phyloP scores from a whole-genome alignment of 2,113 vertebrate species.

The Edolisoma coerulescens region DNA sequence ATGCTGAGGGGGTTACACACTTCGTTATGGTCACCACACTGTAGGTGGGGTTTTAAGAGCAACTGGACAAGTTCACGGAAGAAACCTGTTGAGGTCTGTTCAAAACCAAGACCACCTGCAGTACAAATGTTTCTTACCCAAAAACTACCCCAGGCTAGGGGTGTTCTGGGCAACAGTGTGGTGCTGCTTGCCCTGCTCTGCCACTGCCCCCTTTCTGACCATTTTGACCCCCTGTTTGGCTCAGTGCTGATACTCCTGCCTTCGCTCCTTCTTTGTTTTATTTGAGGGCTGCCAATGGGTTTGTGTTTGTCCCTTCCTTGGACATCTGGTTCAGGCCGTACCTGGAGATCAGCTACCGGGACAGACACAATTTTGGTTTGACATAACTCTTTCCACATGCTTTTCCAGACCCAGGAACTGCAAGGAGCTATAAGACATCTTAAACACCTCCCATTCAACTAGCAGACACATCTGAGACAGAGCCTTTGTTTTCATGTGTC shows the following conservation, averaged over 20 bases:
- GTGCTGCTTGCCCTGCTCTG: neutral
- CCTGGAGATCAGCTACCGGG: neutral
- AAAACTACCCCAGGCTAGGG: neutral
- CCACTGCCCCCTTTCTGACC: neutral
- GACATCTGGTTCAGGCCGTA: neutral
- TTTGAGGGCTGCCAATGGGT: neutral
- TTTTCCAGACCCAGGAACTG: neutral
- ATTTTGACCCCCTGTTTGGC: neutral
- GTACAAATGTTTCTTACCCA: neutral
- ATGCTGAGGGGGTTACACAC: neutral
- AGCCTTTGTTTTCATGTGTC: neutral
- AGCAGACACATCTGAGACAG: accelerated
- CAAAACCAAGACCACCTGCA: neutral
- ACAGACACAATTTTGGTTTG: neutral
- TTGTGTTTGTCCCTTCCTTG: neutral
- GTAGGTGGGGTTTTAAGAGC: neutral
- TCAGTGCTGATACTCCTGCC: neutral
- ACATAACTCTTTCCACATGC: neutral
- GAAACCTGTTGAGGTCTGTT: neutral
- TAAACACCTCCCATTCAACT: neutral
- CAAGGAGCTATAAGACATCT: neutral
- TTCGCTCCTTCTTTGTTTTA: neutral
- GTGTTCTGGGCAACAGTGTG: neutral
- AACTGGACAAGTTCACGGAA: neutral
- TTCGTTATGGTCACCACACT: neutral